Evolutionary conservation across 2,113 vertebrate genomes (phyloP), one percentile per base, ranked within the genome.

Genomic region (Athene noctua): DNA sequence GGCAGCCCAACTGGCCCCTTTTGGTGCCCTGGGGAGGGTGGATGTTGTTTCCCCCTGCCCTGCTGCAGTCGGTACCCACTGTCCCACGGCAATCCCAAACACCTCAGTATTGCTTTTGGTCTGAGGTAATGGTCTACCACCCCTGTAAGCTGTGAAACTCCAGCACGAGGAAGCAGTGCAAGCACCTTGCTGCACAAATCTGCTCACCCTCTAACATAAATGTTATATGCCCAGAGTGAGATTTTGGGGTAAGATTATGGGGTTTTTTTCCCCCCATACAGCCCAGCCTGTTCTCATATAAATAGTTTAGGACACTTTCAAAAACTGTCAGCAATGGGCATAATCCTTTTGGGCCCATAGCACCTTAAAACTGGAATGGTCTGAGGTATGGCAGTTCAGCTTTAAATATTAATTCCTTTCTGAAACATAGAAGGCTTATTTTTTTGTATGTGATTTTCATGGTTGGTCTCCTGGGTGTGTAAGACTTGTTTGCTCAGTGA

Each of bases 21-120:
- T 17, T 1, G 2, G 47, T 38, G 73, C 23, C 2, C 0, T 1
- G 6, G 15, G 30, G 47, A 75, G n/a, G 15, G 9, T 68, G 26
- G n/a, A 23, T 6, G 36, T 6, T 51, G 32, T 63, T 75, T 6
- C 13, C 7, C 11, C 13, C 16, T 4, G 34, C 27, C 6, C 13
- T 47, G 29, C 52, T 25, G 30, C 0, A 0, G 16, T 58, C 0
- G 1, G 47, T 51, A 65, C 44, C 40, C 34, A 22, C 44, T 0
- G 3, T 44, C 32, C 30, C 89, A 13, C 3, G 0, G 61, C 23
- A 72, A 7, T 27, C 32, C 57, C 6, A 1, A 49, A 68, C 29
- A 9, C 34, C 57, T 67, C 8, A 2, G 44, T 19, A 5, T 65
- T 52, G 23, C 38, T 57, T 78, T 70, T 44, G 46, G 23, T n/a